Conservation (phyloP, 2,797 vertebrate species). For the Carduelis carduelis region DNA sequence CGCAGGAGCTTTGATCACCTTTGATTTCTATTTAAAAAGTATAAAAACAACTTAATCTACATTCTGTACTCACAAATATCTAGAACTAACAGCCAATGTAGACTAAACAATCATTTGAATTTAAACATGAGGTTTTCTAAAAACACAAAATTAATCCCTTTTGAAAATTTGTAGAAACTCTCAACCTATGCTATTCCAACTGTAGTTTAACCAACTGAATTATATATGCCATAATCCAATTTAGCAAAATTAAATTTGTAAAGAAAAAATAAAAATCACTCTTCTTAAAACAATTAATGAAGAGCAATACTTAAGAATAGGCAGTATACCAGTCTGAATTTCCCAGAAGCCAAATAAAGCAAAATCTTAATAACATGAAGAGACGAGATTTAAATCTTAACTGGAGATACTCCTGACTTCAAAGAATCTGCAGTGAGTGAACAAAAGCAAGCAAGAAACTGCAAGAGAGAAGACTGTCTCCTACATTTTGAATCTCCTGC, state of each 20-base stretch:
- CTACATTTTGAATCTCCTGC: background rate
- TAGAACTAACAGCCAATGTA: background rate
- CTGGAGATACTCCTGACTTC: background rate
- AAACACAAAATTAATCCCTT: background rate
- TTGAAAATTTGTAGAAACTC: background rate
- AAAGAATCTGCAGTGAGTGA: background rate
- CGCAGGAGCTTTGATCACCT: background rate
- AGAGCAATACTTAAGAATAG: background rate
- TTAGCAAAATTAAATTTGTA: background rate
- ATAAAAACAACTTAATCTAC: background rate
- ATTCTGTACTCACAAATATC: background rate
- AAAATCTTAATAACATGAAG: background rate
- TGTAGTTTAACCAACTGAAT: background rate
- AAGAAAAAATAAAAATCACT: background rate
- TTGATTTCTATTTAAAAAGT: background rate
- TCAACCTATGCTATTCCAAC: background rate
- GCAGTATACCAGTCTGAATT: background rate
- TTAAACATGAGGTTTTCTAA: background rate
- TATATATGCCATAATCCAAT: background rate
- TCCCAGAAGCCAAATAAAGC: background rate
- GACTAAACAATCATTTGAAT: background rate
- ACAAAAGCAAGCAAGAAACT: conserved; percentile 3
- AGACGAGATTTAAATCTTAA: background rate
- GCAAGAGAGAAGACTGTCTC: background rate
- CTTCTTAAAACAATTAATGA: background rate